Evolutionary conservation across 2,888 invertebrate genomes (phyloP).

Genomic region (Drosophila paramelanica): DNA sequence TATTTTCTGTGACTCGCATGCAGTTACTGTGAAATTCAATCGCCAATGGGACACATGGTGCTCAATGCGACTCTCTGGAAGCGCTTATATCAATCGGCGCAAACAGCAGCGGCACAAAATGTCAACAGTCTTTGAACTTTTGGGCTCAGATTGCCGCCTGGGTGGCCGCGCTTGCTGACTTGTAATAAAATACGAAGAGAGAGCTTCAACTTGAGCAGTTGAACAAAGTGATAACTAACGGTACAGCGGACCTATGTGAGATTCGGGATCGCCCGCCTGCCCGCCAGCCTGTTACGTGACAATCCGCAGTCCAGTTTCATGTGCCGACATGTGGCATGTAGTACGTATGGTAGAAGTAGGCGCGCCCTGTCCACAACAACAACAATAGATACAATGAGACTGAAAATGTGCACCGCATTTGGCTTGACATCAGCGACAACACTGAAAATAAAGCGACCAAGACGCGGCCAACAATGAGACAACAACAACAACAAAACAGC

Average conservation of each 20-base stretch:
- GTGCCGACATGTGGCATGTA: conserved; percentile 49
- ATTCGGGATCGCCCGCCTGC: conserved; percentile 21
- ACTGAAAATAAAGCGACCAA: conserved; percentile 37
- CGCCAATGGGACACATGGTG: conserved; percentile 49
- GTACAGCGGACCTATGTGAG: conserved; percentile 15
- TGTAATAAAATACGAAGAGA: conserved; percentile 48
- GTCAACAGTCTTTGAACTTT: conserved; percentile 76
- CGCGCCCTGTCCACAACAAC: conserved; percentile 40
- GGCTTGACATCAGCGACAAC: conserved; percentile 35
- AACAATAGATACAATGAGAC: conserved; percentile 43
- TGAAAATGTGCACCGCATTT: conserved; percentile 50
- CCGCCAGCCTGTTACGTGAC: conserved; percentile 41
- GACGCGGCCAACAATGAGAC: conserved; percentile 48
- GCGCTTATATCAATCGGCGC: conserved; percentile 70
- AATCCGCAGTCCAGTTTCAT: conserved; percentile 49
- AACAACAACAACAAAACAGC: conserved; percentile 1
- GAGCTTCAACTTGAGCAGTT: conserved; percentile 42
- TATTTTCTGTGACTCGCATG: conserved; percentile 38
- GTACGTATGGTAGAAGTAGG: conserved; percentile 36
- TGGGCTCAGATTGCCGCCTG: conserved; percentile 24
- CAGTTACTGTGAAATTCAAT: conserved; percentile 51
- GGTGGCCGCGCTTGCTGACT: conserved; percentile 33
- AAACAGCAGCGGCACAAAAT: conserved; percentile 48
- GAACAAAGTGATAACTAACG: conserved; percentile 54
- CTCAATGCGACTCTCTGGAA: conserved; percentile 41